These are phyloP conservation scores for Kryptolebias marmoratus DNA, from an alignment of 2,113 vertebrate genomes.

Conservation along the genomic window DNA sequence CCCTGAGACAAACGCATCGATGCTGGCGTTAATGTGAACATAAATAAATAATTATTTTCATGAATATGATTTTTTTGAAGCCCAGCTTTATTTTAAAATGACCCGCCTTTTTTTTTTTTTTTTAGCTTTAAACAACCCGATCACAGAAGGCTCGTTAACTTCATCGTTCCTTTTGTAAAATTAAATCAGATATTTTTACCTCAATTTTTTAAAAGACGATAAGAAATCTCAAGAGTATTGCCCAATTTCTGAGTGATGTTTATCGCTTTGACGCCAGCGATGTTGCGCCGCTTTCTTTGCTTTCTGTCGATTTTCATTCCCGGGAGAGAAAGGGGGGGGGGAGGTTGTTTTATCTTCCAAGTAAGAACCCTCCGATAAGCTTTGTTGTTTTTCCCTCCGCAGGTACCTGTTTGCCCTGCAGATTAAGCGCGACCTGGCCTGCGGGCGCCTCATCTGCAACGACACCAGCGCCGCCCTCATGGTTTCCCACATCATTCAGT, in stretches of 20 bases:
- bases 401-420: slow-evolving; percentile 99
- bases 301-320: neutral
- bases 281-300: no score
- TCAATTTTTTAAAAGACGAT: no score
- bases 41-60: neutral
- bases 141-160: slow-evolving; percentile 39
- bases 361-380: no score
- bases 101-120: no score
- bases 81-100: no score
- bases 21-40: no score
- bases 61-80: neutral
- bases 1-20: no score
- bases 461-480: slow-evolving; percentile 93
- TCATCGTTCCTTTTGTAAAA: neutral
- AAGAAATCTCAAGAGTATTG: no score
- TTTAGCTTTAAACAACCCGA: neutral
- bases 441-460: slow-evolving; percentile 89
- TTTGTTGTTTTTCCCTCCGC: slow-evolving; percentile 26
- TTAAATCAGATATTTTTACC: slow-evolving; percentile 9
- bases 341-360: neutral
- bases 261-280: neutral
- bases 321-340: neutral
- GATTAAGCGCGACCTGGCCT: slow-evolving; percentile 93
- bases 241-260: neutral
- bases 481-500: slow-evolving; percentile 96